Evolutionary conservation across 2,797 vertebrate genomes (phyloP).

Genomic region (Chelonia mydas): DNA sequence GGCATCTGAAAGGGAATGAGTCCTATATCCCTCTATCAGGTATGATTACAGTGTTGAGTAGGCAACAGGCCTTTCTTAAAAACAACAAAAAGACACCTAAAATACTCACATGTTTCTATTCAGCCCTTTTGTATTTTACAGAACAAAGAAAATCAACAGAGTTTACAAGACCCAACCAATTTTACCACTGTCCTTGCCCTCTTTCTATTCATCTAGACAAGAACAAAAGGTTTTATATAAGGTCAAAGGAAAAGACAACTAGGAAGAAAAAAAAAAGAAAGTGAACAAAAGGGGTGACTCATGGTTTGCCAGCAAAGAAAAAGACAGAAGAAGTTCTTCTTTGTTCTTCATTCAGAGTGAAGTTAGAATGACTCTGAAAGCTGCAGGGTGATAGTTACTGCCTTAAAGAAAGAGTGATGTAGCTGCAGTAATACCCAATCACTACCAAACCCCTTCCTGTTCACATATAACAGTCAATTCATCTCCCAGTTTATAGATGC

Average conservation of each 20-base stretch:
- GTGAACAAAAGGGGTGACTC: neutral
- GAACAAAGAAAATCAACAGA: neutral
- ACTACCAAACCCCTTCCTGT: neutral
- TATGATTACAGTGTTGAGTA: neutral
- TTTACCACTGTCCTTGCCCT: neutral
- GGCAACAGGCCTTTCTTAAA: accelerated
- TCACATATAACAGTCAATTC: neutral
- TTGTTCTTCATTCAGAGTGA: neutral
- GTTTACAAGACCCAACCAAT: neutral
- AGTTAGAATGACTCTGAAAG: neutral
- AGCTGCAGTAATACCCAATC: neutral
- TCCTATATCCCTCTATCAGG: neutral
- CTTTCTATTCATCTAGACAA: neutral
- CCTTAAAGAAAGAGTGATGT: neutral
- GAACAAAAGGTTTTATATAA: neutral
- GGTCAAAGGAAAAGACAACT: neutral
- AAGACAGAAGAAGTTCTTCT: neutral
- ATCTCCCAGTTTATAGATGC: accelerated
- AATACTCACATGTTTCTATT: neutral
- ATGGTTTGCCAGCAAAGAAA: neutral
- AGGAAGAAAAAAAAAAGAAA: neutral
- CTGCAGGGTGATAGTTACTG: neutral
- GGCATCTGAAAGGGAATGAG: neutral
- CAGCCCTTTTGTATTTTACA: neutral
- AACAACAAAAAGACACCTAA: neutral